Evolutionary conservation across 1,140 invertebrate species (phyloP), one percentile per base, ranked within the genome.

Genomic region (Sycobia sp.): DNA sequence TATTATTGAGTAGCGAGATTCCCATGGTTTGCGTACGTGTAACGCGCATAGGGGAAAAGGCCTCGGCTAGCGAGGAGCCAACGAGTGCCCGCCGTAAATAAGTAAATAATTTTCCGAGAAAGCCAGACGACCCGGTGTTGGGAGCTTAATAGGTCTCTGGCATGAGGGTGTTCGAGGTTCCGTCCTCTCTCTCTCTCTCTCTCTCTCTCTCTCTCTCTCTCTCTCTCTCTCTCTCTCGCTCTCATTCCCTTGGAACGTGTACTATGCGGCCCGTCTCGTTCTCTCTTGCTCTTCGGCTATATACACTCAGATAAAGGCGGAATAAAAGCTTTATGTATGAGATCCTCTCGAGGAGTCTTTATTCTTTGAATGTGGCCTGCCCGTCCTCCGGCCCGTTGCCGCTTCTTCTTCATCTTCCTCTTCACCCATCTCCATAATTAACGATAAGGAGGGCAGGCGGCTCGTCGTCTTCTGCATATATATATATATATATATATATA

Each of bases 371-470:
- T 41, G 25, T 46, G 57, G 20, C 50, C 16, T 60, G 7, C 22
- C 16, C 16, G n/a, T 60, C 58, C 38, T 51, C 29, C 14, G 29
- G 29, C 47, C 14, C n/a, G n/a, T n/a, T n/a, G n/a, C n/a, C n/a
- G n/a, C n/a, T n/a, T n/a, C n/a, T n/a, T n/a, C n/a, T n/a, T n/a
- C n/a, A n/a, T n/a, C n/a, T n/a, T n/a, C n/a, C n/a, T n/a, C n/a
- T n/a, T n/a, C n/a, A n/a, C n/a, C n/a, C 57, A 43, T 51, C 36
- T 62, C 59, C 59, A 62, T 62, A 62, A 62, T 62, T 62, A 62
- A 62, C 50, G 58, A 60, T 60, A 51, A 60, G 36, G 29, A 27
- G 8, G 56, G 25, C 13, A 23, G 50, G 7, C 34, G 22, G 22
- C 5, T n/a, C n/a, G n/a, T n/a, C n/a, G n/a, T n/a, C n/a, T n/a